phyloP scores from a whole-genome alignment of 2,888 invertebrate species.

The Drosophila differens region DNA sequence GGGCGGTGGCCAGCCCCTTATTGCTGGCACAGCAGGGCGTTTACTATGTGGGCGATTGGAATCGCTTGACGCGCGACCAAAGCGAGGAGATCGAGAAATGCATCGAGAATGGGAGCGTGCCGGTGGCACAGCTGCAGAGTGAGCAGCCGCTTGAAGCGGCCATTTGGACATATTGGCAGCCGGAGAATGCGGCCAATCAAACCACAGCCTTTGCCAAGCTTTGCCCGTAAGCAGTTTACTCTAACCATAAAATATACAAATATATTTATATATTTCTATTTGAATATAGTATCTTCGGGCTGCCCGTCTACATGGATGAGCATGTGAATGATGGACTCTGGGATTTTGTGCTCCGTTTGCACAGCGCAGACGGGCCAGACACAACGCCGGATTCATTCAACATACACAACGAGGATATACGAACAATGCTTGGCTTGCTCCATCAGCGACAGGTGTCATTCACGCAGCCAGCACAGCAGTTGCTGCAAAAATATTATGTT shows the following conservation, averaged over 20 bases:
- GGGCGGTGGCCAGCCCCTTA: constrained; percentile 83
- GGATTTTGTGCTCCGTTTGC: constrained; percentile 77
- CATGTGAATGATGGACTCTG: constrained; percentile 58
- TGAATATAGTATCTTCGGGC: constrained; percentile 83
- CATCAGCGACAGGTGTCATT: constrained; percentile 71
- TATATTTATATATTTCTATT: not conserved
- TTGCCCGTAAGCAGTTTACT: constrained; percentile 75
- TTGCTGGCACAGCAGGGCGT: constrained; percentile 84
- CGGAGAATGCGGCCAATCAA: constrained; percentile 74
- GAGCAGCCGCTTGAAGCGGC: constrained; percentile 78
- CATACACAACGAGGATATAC: constrained; percentile 80
- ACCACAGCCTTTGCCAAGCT: constrained; percentile 77
- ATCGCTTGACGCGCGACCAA: constrained; percentile 66
- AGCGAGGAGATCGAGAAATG: constrained; percentile 75
- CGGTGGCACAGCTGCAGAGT: constrained; percentile 35
- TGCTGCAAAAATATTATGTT: constrained; percentile 86
- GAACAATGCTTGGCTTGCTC: constrained; percentile 68
- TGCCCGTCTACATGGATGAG: constrained; percentile 82
- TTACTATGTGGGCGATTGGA: constrained; percentile 85
- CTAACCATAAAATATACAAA: too few species aligned
- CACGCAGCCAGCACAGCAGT: constrained; percentile 77
- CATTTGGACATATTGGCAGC: constrained; percentile 85
- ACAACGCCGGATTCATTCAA: constrained; percentile 47
- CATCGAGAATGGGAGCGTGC: constrained; percentile 70
- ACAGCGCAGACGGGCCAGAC: constrained; percentile 35